Evolutionary conservation across 2,797 vertebrate genomes (phyloP).

Genomic region (Bradypodion pumilum): DNA sequence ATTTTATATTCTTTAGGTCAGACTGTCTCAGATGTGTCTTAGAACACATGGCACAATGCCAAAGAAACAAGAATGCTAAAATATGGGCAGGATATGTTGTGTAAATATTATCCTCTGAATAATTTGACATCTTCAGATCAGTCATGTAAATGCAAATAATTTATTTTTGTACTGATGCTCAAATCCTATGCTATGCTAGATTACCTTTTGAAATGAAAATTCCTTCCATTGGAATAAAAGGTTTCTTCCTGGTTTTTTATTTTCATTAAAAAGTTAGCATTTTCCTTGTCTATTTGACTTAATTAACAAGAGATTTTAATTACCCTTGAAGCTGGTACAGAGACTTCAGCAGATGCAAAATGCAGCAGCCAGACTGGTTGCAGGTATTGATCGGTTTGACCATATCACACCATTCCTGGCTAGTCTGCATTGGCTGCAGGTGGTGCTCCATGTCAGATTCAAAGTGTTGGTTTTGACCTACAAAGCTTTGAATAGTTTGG

Average conservation of each 20-base stretch:
- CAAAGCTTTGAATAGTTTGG: too few relatives aligned
- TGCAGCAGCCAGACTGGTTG: too few relatives aligned
- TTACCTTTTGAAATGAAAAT: neutral
- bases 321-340: too few relatives aligned
- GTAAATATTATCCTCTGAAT: neutral
- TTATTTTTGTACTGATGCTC: constrained; percentile 8
- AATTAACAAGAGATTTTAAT: constrained; percentile 25
- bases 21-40: neutral
- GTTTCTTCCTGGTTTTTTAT: neutral
- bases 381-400: too few relatives aligned
- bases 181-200: neutral
- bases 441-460: too few relatives aligned
- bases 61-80: neutral
- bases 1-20: neutral
- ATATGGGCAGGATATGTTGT: neutral
- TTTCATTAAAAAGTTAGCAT: constrained; percentile 5
- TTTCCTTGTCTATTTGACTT: neutral
- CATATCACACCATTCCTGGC: too few relatives aligned
- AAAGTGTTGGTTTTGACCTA: too few relatives aligned
- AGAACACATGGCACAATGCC: neutral
- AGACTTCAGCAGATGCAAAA: too few relatives aligned
- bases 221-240: neutral
- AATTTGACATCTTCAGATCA: neutral
- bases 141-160: constrained; percentile 7
- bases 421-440: too few relatives aligned